phyloP scores from a whole-genome alignment of 2,113 vertebrate genomes.

The Channa argus region DNA sequence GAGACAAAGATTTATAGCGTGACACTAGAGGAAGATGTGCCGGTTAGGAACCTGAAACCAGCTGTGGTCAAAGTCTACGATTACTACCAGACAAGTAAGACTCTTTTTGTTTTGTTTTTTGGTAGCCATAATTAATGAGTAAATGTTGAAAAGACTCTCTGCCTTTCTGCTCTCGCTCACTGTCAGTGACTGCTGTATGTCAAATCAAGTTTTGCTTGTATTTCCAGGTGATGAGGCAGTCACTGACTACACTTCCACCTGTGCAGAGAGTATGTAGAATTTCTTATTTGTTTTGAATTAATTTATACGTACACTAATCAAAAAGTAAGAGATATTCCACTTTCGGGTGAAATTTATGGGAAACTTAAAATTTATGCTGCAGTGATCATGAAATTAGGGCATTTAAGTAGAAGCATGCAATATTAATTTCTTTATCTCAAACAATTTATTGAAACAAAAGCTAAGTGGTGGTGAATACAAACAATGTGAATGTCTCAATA shows the following conservation, averaged over 20 bases:
- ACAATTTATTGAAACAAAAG: too few relatives aligned
- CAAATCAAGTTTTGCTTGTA: not conserved
- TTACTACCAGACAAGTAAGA: conserved; percentile 89
- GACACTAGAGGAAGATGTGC: conserved; percentile 76
- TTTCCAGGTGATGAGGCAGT: conserved; percentile 74
- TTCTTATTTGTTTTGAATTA: not conserved
- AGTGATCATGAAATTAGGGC: too few relatives aligned
- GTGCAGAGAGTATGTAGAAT: conserved; percentile 68
- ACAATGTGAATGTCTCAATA: too few relatives aligned
- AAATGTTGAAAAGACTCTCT: not conserved
- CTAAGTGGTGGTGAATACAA: too few relatives aligned
- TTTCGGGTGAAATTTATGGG: too few relatives aligned
- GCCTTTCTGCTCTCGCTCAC: not conserved
- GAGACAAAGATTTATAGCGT: conserved; percentile 56
- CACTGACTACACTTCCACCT: conserved; percentile 76
- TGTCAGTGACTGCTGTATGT: not conserved
- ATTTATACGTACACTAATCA: too few relatives aligned
- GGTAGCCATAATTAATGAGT: not conserved
- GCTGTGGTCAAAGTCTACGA: conserved; percentile 88
- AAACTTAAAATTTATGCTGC: too few relatives aligned
- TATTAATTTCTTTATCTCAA: too few relatives aligned
- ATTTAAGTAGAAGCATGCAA: too few relatives aligned
- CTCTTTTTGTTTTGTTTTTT: not conserved
- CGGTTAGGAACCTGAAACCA: conserved; percentile 85
- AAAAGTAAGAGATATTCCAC: too few relatives aligned